Conservation (phyloP, 1,140 invertebrate species). For the Drosophila navojoa region DNA sequence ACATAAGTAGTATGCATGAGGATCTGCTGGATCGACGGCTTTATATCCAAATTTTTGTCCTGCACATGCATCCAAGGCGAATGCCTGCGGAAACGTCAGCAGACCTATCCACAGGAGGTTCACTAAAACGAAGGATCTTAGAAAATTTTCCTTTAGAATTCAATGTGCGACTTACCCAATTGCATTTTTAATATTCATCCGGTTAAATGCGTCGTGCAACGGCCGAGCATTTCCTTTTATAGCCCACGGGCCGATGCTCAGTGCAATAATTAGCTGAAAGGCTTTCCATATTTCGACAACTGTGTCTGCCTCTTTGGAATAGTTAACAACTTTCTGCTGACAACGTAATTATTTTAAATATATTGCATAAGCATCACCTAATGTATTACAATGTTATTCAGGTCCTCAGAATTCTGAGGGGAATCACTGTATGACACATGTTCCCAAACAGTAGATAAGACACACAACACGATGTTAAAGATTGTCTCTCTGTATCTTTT, state of each 20-base stretch:
- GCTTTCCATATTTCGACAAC: conserved; percentile 22
- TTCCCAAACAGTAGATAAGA: background rate
- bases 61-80: conserved; percentile 49
- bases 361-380: conserved; percentile 6
- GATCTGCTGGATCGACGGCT: conserved; percentile 39
- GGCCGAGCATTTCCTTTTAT: conserved; percentile 43
- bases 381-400: conserved; percentile 1
- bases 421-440: conserved; percentile 23
- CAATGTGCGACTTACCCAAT: conserved; percentile 52
- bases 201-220: conserved; percentile 26
- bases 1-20: conserved; percentile 56
- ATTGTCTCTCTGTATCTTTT: background rate
- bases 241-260: conserved; percentile 1
- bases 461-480: background rate
- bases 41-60: conserved; percentile 63
- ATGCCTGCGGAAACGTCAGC: conserved; percentile 52
- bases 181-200: conserved; percentile 56
- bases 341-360: conserved; percentile 26
- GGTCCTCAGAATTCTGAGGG: background rate
- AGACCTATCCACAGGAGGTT: conserved; percentile 62
- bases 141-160: background rate
- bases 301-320: background rate
- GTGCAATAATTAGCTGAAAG: conserved; percentile 43
- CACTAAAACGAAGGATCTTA: conserved; percentile 25
- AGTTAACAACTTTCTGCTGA: conserved; percentile 25